Conservation (phyloP, 64 coral and sea anemone genomes). For the Astreopora myriophthalma region DNA sequence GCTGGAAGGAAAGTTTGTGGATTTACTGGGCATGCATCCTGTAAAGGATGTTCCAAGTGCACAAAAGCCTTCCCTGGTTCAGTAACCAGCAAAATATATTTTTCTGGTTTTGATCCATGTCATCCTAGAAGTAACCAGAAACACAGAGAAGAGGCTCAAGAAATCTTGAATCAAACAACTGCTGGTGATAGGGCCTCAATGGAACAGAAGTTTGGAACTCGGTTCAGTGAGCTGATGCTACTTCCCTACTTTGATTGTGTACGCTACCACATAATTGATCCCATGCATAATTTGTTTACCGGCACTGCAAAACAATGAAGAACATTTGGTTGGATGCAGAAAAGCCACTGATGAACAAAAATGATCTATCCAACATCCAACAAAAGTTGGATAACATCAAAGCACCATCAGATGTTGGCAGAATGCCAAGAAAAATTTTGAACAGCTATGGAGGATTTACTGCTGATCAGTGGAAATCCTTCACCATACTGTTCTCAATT, state of each 20-base stretch:
- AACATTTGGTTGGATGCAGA: constrained; percentile 55
- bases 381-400: constrained; percentile 50
- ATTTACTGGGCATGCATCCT: constrained; percentile 18
- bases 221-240: constrained; percentile 22
- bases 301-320: constrained; percentile 69
- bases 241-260: constrained; percentile 70
- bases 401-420: constrained; percentile 44
- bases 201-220: constrained; percentile 11
- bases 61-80: not conserved
- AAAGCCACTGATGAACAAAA: constrained; percentile 40
- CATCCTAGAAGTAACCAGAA: not conserved
- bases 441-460: constrained; percentile 56
- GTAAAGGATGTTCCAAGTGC: constrained; percentile 36
- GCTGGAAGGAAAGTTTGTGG: constrained; percentile 63
- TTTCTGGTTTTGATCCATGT: not conserved
- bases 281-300: constrained; percentile 27
- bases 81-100: not conserved
- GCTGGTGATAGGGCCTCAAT: not conserved
- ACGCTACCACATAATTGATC: constrained; percentile 16
- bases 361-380: constrained; percentile 29
- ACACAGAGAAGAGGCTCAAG: not conserved
- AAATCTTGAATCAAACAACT: constrained; percentile 19
- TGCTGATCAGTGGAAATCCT: constrained; percentile 51
- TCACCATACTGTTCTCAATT: constrained; percentile 48
- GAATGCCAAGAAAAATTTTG: constrained; percentile 52